Percentiles rank a stretch among this genome's conserved stretches.
These are phyloP conservation scores for Gallinago media DNA, from an alignment of 2,113 vertebrate species.

Conservation along the genomic window DNA sequence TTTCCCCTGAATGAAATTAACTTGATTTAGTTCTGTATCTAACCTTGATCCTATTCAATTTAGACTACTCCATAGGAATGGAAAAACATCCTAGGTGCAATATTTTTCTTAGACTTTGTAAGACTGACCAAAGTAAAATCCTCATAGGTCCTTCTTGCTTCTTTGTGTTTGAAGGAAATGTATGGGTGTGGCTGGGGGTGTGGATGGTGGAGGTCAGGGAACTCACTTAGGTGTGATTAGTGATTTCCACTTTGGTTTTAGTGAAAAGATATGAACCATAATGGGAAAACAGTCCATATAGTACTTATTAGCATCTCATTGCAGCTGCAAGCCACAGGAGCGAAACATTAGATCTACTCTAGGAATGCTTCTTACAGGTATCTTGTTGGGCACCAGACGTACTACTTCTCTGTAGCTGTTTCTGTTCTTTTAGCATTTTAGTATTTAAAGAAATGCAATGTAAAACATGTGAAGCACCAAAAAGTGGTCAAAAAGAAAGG, in stretches of 20 bases:
- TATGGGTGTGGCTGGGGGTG: not conserved
- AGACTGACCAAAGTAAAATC: constrained; percentile 7
- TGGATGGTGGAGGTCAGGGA: not conserved
- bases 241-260: not conserved
- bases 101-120: not conserved
- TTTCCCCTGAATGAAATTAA: not conserved
- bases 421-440: not conserved
- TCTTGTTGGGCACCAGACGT: not conserved
- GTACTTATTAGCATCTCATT: not conserved
- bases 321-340: not conserved
- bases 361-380: not conserved
- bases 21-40: not conserved
- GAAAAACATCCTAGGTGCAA: not conserved
- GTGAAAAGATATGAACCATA: not conserved
- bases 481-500: not conserved
- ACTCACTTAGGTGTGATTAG: not conserved
- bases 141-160: constrained; percentile 7
- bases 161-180: constrained; percentile 21
- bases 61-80: not conserved
- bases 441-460: not conserved
- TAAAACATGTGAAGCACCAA: not conserved
- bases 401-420: not conserved
- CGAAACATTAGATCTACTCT: not conserved
- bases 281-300: not conserved
- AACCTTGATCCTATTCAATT: not conserved